Percentiles rank a stretch among this genome's conserved stretches.
phyloP scores from a whole-genome alignment of 2,113 vertebrate species.

The Pitta sordida region DNA sequence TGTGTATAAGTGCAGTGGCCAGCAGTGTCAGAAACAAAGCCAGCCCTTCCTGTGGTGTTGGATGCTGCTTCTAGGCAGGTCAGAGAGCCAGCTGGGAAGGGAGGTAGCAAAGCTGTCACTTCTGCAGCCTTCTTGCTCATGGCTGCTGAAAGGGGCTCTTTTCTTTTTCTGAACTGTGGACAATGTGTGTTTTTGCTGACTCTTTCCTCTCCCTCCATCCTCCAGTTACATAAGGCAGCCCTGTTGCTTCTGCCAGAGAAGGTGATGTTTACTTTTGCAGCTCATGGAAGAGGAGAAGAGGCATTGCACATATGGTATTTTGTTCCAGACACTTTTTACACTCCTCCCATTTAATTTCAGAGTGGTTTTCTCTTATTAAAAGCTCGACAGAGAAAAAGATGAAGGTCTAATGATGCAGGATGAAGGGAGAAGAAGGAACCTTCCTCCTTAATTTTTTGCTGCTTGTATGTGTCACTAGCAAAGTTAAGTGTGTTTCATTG shows the following conservation, averaged over 20 bases:
- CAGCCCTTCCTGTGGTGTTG: neutral
- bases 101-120: neutral
- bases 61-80: neutral
- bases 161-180: neutral
- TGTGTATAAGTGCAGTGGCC: neutral
- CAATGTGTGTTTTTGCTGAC: neutral
- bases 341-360: neutral
- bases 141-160: neutral
- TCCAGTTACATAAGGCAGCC: neutral
- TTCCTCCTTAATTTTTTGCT: neutral
- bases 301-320: neutral
- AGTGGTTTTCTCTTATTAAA: conserved; percentile 24
- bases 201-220: neutral
- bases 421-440: neutral
- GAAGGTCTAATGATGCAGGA: neutral
- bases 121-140: neutral
- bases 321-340: neutral
- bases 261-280: conserved; percentile 17
- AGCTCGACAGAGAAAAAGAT: neutral
- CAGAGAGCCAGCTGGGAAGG: neutral
- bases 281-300: neutral
- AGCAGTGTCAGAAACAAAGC: neutral
- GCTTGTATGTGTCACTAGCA: neutral
- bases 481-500: neutral
- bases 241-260: neutral